Evolutionary conservation across 2,113 vertebrate genomes (phyloP).

Genomic region (Monarcha castaneiventris): DNA sequence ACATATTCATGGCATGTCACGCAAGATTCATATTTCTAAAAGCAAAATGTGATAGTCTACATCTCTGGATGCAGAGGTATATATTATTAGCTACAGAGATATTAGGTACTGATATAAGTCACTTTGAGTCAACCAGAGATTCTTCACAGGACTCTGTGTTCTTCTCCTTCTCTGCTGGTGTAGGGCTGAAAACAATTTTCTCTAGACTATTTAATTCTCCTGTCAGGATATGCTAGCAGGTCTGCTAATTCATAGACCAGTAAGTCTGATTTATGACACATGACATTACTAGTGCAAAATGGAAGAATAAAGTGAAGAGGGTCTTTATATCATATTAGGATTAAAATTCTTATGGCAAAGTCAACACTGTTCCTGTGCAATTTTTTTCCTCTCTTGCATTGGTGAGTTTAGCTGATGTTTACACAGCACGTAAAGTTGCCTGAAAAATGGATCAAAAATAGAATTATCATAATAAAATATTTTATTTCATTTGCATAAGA

Average conservation of each 20-base stretch:
- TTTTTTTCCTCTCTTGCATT: neutral
- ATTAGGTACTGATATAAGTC: neutral
- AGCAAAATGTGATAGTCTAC: neutral
- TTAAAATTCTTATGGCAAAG: neutral
- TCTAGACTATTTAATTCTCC: conserved; percentile 51
- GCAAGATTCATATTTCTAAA: conserved; percentile 12
- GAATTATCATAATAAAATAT: neutral
- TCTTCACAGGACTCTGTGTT: conserved; percentile 23
- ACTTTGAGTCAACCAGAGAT: neutral
- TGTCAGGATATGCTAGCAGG: conserved; percentile 34
- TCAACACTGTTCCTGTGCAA: neutral
- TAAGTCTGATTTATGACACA: conserved; percentile 37
- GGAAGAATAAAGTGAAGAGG: neutral
- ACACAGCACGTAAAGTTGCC: neutral
- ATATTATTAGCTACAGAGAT: neutral
- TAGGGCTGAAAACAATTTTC: conserved; percentile 40
- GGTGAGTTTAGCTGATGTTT: neutral
- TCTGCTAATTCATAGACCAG: conserved; percentile 42
- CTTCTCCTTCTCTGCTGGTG: neutral
- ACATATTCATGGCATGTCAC: conserved; percentile 18
- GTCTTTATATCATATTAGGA: neutral
- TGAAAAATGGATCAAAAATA: neutral
- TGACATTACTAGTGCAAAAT: neutral
- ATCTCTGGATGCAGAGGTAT: neutral
- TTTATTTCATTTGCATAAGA: neutral